Conservation (phyloP, 2,888 invertebrate species). For the Timema cristinae region DNA sequence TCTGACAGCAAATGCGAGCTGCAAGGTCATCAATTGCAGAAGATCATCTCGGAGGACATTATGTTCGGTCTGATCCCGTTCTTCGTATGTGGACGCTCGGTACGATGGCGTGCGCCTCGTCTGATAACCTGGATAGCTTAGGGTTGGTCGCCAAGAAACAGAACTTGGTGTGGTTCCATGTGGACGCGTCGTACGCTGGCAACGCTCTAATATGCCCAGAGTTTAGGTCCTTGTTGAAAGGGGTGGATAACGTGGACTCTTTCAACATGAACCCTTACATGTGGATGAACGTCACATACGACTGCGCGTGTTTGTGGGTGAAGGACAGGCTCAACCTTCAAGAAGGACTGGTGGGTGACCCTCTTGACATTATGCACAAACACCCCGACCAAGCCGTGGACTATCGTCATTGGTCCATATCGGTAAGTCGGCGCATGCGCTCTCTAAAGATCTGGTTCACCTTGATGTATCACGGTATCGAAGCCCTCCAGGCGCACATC, state of each 20-base stretch:
- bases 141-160: not conserved
- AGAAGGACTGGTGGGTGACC: not conserved
- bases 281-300: constrained; percentile 79
- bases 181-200: constrained; percentile 84
- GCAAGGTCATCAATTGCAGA: no score
- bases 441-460: constrained; percentile 88
- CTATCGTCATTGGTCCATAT: constrained; percentile 76
- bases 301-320: constrained; percentile 82
- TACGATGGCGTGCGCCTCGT: constrained; percentile 44
- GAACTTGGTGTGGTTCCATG: constrained; percentile 76
- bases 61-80: constrained; percentile 53
- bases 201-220: constrained; percentile 77
- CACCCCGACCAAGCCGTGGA: not conserved
- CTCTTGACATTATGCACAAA: not conserved
- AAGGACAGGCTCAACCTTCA: not conserved
- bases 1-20: no score
- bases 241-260: constrained; percentile 72
- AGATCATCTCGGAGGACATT: constrained; percentile 47
- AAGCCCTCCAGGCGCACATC: constrained; percentile 77
- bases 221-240: constrained; percentile 60
- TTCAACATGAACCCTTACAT: constrained; percentile 88
- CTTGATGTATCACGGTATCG: constrained; percentile 73
- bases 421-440: constrained; percentile 76
- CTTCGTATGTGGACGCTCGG: constrained; percentile 55
- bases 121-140: not conserved